Evolutionary conservation across 2,113 vertebrate species (phyloP).

Genomic region (Paracanthobrama guichenoti): DNA sequence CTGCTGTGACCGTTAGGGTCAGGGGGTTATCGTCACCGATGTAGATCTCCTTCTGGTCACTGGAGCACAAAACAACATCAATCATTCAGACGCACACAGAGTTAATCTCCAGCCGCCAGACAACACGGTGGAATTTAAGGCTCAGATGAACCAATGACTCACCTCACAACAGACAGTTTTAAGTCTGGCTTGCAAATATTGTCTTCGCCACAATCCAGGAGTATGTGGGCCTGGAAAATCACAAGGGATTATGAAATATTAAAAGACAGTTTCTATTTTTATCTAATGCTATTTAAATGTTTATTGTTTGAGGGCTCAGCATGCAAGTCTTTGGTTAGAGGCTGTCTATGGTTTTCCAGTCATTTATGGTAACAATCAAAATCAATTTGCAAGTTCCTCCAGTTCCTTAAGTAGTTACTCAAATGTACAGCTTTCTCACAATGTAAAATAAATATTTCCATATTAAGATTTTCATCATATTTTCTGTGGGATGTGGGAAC

Average conservation of each 20-base stretch:
- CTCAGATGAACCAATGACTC: conserved; percentile 40
- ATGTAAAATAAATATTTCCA: background rate
- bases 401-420: background rate
- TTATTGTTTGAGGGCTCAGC: background rate
- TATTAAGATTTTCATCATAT: background rate
- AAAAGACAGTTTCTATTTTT: background rate
- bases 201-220: conserved; percentile 94
- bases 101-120: background rate
- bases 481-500: background rate
- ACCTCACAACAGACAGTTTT: conserved; percentile 86
- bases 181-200: conserved; percentile 95
- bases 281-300: background rate
- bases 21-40: conserved; percentile 93
- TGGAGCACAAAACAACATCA: conserved; percentile 53
- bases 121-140: background rate
- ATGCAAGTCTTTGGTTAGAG: background rate
- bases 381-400: background rate
- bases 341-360: background rate
- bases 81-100: background rate
- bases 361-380: background rate
- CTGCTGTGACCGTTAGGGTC: conserved; percentile 83
- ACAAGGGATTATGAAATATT: background rate
- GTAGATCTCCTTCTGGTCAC: conserved; percentile 90
- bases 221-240: conserved; percentile 84
- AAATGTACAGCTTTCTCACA: background rate